Evolutionary conservation across 2,797 vertebrate genomes (phyloP).

Genomic region (Bufotes viridis): DNA sequence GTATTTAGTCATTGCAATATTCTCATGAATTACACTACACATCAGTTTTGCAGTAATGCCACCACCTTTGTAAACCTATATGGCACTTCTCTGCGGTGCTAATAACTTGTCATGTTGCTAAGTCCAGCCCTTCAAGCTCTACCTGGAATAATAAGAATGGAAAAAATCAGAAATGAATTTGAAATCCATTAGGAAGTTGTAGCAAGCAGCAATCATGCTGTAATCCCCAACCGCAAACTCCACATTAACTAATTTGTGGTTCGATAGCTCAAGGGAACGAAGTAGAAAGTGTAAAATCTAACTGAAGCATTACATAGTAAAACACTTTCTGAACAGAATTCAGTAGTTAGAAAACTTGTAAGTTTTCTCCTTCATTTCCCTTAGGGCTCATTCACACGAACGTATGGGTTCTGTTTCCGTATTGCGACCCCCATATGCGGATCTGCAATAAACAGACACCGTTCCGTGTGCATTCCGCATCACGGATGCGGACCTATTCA

Average conservation of each 20-base stretch:
- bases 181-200: background rate
- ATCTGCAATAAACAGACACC: too few species aligned
- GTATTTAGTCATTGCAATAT: background rate
- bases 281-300: constrained; percentile 21
- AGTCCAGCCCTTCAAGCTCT: constrained; percentile 5
- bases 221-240: constrained; percentile 29
- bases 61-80: background rate
- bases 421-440: too few species aligned
- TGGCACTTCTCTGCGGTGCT: background rate
- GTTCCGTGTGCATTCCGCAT: too few species aligned
- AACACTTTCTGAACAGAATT: background rate
- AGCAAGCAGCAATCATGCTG: constrained; percentile 20
- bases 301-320: constrained; percentile 16
- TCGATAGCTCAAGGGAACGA: background rate
- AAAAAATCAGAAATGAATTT: constrained; percentile 14
- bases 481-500: too few species aligned
- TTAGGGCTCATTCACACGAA: too few species aligned
- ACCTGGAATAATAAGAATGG: background rate
- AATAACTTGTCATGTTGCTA: background rate
- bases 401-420: too few species aligned
- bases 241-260: constrained; percentile 46
- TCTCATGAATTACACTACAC: background rate
- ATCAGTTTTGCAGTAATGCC: background rate
- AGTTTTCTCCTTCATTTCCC: constrained; percentile 44
- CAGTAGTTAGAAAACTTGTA: background rate